Evolutionary conservation across 2,113 vertebrate genomes (phyloP), one percentile per base, ranked within the genome.

Genomic region (Ictalurus furcatus): DNA sequence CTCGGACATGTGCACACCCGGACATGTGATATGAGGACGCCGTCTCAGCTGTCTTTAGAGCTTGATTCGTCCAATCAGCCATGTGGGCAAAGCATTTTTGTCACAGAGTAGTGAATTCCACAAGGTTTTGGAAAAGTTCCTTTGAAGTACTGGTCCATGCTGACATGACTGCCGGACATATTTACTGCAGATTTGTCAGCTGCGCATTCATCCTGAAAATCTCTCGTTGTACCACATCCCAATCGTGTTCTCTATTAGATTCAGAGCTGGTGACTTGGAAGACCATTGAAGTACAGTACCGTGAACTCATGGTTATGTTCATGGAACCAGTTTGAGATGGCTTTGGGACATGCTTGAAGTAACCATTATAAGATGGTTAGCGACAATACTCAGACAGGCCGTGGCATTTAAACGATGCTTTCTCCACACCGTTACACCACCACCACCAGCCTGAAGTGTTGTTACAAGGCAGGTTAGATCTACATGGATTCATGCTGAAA

Each of bases 31-130:
- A 34, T n/a, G 17, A 56, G 52, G 30, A 87, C n/a, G 17, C 58
- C 78, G 59, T 74, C 52, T 87, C 7, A 84, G 79, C 79, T 89
- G 86, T 81, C 88, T 63, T 71, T 58, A 67, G 19, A 65, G 25
- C 76, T 19, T 34, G 44, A 44, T n/a, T 82, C 19, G 19, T 81
- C 85, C 73, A 87, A 37, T 30, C 3, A 59, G 67, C 44, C 9
- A 54, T 44, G 69, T 28, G 44, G 40, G 25, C 23, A 52, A 79
- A 52, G 54, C 28, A n/a, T 54, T n/a, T 79, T 54, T 28, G 2
- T 54, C 54, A n/a, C 14, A 30, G 25, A n/a, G 25, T 7, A 16
- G 17, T 34, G 52, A 34, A 59, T 59, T 21, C 52, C 54, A 82
- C 8, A 37, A 59, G 56, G 54, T 56, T 37, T 37, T 58, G n/a